A percentile compares a stretch with the other conserved stretches of the same genome.
Conservation (phyloP, 2,113 vertebrate genomes). For the Mormoops blainvillei region DNA sequence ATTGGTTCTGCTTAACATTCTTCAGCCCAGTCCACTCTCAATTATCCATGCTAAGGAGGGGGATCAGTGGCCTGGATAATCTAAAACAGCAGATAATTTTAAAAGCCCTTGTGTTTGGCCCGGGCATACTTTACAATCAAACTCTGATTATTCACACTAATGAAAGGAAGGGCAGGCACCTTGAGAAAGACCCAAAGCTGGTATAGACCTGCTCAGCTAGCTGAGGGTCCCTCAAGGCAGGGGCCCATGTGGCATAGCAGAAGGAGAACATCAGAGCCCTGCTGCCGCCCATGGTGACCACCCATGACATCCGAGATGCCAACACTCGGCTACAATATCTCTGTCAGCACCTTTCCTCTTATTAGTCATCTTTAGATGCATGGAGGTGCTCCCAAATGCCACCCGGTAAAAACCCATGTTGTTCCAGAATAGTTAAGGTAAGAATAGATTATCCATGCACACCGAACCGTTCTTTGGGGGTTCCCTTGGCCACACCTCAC, state of each 20-base stretch:
- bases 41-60: slow-evolving; percentile 58
- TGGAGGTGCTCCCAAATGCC: not conserved
- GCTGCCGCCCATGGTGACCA: not conserved
- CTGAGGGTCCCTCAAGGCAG: not conserved
- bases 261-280: not conserved
- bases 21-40: slow-evolving; percentile 56
- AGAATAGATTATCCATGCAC: not conserved
- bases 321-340: too few species aligned
- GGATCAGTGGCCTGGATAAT: slow-evolving; percentile 68
- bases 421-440: not conserved
- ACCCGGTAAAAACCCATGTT: not conserved
- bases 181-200: slow-evolving; percentile 48
- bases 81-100: slow-evolving; percentile 68
- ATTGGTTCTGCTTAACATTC: slow-evolving; percentile 66
- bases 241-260: not conserved
- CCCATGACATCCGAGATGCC: not conserved
- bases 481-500: not conserved
- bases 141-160: slow-evolving; percentile 66
- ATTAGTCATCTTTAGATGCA: not conserved
- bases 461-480: not conserved
- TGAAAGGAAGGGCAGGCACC: slow-evolving; percentile 54
- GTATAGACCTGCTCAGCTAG: not conserved
- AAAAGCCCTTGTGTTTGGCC: slow-evolving; percentile 64
- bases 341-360: not conserved
- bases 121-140: slow-evolving; percentile 64